phyloP scores from a whole-genome alignment of 1,140 invertebrate species.

The Sminthurinus signatus region DNA sequence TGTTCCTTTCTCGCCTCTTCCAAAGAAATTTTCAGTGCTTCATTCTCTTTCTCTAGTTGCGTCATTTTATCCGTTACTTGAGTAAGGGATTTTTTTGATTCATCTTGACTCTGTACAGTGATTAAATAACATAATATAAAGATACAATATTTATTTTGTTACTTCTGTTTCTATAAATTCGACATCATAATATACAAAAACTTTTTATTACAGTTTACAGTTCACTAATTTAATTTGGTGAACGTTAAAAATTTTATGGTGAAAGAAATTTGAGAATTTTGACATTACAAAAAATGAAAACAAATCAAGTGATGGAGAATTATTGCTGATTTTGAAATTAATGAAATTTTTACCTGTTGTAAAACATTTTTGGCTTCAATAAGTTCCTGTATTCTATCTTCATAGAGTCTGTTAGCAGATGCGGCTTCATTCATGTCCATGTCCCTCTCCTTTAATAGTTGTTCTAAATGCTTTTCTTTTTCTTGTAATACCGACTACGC shows the following conservation, averaged over 20 bases:
- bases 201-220: too few relatives aligned
- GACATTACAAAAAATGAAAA: neutral
- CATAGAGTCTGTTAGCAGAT: conserved; percentile 43
- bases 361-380: neutral
- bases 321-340: neutral
- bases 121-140: neutral
- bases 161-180: conserved; percentile 32
- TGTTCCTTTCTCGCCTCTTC: conserved; percentile 80
- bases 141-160: conserved; percentile 11
- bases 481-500: conserved; percentile 78
- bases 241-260: neutral
- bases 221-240: too few relatives aligned
- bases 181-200: neutral
- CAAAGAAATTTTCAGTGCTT: conserved; percentile 48
- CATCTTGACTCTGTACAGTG: conserved; percentile 12
- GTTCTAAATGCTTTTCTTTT: conserved; percentile 86
- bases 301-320: neutral
- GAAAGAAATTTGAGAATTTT: too few relatives aligned
- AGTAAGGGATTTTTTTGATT: neutral
- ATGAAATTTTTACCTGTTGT: neutral
- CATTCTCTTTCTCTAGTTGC: conserved; percentile 48
- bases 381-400: conserved; percentile 1
- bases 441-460: conserved; percentile 80
- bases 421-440: conserved; percentile 75
- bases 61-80: neutral